Base-by-base conservation (phyloP, 2,113 vertebrate genomes). In the Thryonomys swinderianus region DNA sequence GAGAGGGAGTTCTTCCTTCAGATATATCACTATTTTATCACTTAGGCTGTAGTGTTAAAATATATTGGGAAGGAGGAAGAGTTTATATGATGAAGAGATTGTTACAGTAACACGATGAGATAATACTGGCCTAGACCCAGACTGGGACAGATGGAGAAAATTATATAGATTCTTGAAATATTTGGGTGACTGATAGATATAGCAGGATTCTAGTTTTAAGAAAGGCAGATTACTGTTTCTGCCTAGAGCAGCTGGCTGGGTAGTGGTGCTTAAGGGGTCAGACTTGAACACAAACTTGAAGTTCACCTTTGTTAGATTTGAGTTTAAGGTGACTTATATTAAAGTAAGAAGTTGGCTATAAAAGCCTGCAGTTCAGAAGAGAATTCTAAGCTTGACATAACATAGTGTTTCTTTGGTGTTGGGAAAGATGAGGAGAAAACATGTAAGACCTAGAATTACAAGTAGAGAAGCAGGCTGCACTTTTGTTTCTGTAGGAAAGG, bases 1-100 rank as follows among this genome's bases (percentile, higher is more conserved):
- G n/a, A 92, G 37, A 55, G 7, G 76, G 42, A 69, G 17, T 62
- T 96, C 25, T 8, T 30, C 67, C 42, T 61, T 91, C 42, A 48
- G 17, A 74, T 80, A 42, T 83, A n/a, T 83, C 85, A 88, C 78
- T 64, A 64, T 90, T 69, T 93, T 71, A 81, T 81, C 64, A 73
- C 55, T 34, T 71, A 25, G 2, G 7, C 45, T 73, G 73, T 42
- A 55, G 7, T 82, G 21, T 89, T 55, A 83, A 89, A 93, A 79
- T 83, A 79, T 74, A 55, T 85, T 62, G 18, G 83, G 59, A 21
- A 20, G 10, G 32, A 62, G 30, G 78, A 88, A 88, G 55, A 59
- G 34, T 85, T 86, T 66, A 78, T 76, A 5, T 25, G 66, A 27
- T 73, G 82, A 82, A 81, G 76, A 67, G 84, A 95, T 53, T 66